Base-by-base conservation (phyloP, 2,888 invertebrate genomes). In the Agrochola macilenta region DNA sequence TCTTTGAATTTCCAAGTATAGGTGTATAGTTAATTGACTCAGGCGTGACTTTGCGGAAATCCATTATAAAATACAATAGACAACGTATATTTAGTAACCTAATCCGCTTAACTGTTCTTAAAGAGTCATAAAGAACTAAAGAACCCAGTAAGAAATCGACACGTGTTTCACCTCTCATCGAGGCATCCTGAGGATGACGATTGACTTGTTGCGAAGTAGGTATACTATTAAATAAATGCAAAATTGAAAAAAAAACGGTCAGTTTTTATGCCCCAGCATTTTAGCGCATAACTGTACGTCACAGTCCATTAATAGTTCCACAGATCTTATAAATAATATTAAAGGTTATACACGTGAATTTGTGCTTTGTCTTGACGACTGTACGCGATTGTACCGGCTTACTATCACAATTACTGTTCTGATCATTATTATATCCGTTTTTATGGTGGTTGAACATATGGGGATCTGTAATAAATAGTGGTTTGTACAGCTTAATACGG, bases 391-490 rank as follows among this genome's bases (percentile, higher is more conserved):
- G 69, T 80, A 78, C 71, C 35, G 5, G 20, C 52, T 57, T 52
- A 70, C 52, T 73, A 57, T 63, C 49, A 54, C 61, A 68, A 72
- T 75, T 58, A 79, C 60, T 74, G 49, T 76, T 68, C 61, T 30
- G 60, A 78, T 83, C 35, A 86, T 86, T n/a, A 76, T 76, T 76
- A 78, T 76, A 69, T 46, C 57, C 43, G 17, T 43, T 70, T 81
- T 73, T 57, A 76, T 63, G 49, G 43, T 58, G 35, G 76, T 61
- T 57, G 30, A 39, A 39, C 49, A 57, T 46, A 66, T 35, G n/a
- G 35, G 73, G 5, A 60, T 39, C 12, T 39, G 17, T 39, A 57
- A 65, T 66, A 61, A 49, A 73, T 52, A 57, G 43, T 14, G 39
- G 7, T 46, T 66, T 58, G 35, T 35, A 1, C 35, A n/a, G n/a